These are phyloP conservation scores for Sebastes steindachneri DNA, from an alignment of 2,797 vertebrate genomes.

Conservation along the genomic window DNA sequence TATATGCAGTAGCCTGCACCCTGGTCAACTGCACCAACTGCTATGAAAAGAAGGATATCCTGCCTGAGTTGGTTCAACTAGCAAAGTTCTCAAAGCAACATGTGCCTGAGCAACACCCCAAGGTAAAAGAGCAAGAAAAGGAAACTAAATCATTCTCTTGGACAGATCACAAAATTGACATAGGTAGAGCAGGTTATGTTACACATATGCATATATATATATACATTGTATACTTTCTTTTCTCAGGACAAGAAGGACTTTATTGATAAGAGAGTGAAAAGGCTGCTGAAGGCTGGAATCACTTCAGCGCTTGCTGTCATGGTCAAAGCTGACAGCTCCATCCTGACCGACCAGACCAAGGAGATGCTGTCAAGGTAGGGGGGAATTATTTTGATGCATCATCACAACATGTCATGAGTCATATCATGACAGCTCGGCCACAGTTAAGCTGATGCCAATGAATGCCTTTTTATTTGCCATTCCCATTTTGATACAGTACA, in stretches of 20 bases:
- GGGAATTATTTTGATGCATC: not conserved
- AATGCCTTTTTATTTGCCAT: not conserved
- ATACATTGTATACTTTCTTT: not conserved
- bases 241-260: slow-evolving; percentile 97
- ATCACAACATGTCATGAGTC: not conserved
- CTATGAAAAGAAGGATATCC: slow-evolving; percentile 95
- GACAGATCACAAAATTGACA: not conserved
- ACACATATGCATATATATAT: not conserved
- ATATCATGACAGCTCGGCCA: not conserved
- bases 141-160: not conserved
- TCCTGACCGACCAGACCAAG: slow-evolving; percentile 94
- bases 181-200: not conserved
- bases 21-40: slow-evolving; percentile 96
- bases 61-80: slow-evolving; percentile 94
- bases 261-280: slow-evolving; percentile 89
- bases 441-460: not conserved
- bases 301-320: slow-evolving; percentile 92
- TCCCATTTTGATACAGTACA: not conserved
- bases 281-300: slow-evolving; percentile 89
- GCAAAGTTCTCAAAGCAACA: slow-evolving; percentile 99
- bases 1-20: slow-evolving; percentile 92
- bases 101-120: slow-evolving; percentile 95
- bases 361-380: slow-evolving; percentile 92
- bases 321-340: slow-evolving; percentile 92
- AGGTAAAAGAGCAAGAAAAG: slow-evolving; percentile 80